These are phyloP conservation scores for Drosophila kanapiae DNA, from an alignment of 1,140 invertebrate genomes.

Conservation along the genomic window DNA sequence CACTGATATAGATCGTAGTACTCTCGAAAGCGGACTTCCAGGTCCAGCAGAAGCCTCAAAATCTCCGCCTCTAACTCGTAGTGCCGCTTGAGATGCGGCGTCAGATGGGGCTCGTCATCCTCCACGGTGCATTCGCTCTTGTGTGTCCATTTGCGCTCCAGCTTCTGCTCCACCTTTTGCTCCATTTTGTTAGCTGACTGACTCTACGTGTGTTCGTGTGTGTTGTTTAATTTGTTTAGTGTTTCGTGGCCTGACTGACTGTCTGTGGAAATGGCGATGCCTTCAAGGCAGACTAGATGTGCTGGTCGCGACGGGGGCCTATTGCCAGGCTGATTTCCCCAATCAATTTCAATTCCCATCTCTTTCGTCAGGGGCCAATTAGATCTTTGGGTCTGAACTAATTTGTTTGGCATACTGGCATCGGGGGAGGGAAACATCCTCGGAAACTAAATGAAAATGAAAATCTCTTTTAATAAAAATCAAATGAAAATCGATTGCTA, in stretches of 20 bases:
- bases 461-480: slow-evolving; percentile 40
- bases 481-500: slow-evolving; percentile 37
- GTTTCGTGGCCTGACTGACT: slow-evolving; percentile 11
- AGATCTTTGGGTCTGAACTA: slow-evolving; percentile 41
- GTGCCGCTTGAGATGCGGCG: slow-evolving; percentile 51
- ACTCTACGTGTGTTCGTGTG: slow-evolving; percentile 1
- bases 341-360: slow-evolving; percentile 35
- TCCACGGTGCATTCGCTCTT: background rate
- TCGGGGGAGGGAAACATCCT: background rate
- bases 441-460: slow-evolving; percentile 18
- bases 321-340: slow-evolving; percentile 12
- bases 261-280: slow-evolving; percentile 14
- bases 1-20: slow-evolving; percentile 57
- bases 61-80: slow-evolving; percentile 60
- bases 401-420: slow-evolving; percentile 42
- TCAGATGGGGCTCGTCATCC: slow-evolving; percentile 49
- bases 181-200: slow-evolving; percentile 29
- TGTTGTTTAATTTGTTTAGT: slow-evolving; percentile 2
- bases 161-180: background rate
- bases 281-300: slow-evolving; percentile 33
- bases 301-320: slow-evolving; percentile 7
- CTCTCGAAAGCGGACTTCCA: slow-evolving; percentile 38
- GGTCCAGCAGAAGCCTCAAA: slow-evolving; percentile 40
- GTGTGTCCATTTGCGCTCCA: background rate
- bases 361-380: slow-evolving; percentile 44